phyloP scores from a whole-genome alignment of 2,113 vertebrate genomes.

The Oncorhynchus nerka region DNA sequence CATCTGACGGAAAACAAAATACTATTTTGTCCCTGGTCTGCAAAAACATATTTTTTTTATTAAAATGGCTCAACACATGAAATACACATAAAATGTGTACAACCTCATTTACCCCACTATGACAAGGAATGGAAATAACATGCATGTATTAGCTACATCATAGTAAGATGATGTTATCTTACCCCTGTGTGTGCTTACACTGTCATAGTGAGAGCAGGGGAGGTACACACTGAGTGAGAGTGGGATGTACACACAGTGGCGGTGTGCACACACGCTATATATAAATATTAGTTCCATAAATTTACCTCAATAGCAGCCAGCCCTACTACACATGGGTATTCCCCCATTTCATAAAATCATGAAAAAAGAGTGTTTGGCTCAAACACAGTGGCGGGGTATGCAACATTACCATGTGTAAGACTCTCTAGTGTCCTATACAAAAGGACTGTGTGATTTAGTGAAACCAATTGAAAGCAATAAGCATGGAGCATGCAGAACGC shows the following conservation, averaged over 20 bases:
- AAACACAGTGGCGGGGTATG: conserved; percentile 61
- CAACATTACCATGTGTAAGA: conserved; percentile 71
- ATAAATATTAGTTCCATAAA: conserved; percentile 80
- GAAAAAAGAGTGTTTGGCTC: conserved; percentile 60
- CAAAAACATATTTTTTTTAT: too few relatives aligned
- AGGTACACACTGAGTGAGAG: too few relatives aligned
- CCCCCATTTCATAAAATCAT: conserved; percentile 69
- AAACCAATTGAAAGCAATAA: conserved; percentile 84
- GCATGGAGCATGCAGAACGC: conserved; percentile 60
- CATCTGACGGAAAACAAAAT: too few relatives aligned
- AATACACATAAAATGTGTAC: too few relatives aligned
- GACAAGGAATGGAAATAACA: too few relatives aligned
- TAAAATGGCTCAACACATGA: too few relatives aligned
- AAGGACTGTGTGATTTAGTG: conserved; percentile 71
- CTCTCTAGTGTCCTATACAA: conserved; percentile 67
- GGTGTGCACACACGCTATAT: too few relatives aligned
- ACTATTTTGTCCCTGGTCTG: too few relatives aligned
- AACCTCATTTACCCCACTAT: too few relatives aligned
- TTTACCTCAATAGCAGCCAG: conserved; percentile 75
- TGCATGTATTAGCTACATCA: background rate
- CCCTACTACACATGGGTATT: conserved; percentile 71
- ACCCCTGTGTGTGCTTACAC: conserved; percentile 67
- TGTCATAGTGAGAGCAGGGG: conserved; percentile 58
- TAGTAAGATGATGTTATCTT: background rate
- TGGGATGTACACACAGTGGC: too few relatives aligned